A percentile compares a stretch with the other conserved stretches of the same genome.
These are phyloP conservation scores for Liodrosophila aerea DNA, from an alignment of 2,888 invertebrate genomes.

Conservation along the genomic window DNA sequence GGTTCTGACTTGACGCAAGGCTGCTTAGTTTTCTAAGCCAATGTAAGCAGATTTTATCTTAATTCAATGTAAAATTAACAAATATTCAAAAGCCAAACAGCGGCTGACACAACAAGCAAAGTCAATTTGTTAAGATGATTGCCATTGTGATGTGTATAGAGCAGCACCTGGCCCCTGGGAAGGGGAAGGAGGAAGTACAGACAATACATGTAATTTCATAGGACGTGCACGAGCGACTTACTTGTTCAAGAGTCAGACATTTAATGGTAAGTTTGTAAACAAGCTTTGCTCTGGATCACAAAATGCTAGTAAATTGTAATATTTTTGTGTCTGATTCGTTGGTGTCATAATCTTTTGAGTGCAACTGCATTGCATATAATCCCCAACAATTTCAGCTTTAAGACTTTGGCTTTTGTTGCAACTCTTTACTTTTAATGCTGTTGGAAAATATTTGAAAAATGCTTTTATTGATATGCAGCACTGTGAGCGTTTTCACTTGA, in stretches of 20 bases:
- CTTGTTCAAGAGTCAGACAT: conserved; percentile 1
- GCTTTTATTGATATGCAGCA: neutral
- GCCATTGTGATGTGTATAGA: conserved; percentile 22
- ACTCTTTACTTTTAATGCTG: no score
- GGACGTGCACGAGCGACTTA: conserved; percentile 9
- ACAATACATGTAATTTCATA: neutral
- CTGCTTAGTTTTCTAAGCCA: conserved; percentile 68
- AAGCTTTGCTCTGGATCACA: neutral
- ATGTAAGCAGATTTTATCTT: conserved; percentile 78
- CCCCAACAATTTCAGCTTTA: no score
- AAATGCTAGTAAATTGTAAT: no score
- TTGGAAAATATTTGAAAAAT: no score
- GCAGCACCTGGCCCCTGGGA: conserved; percentile 12
- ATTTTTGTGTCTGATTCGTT: no score
- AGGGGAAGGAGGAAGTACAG: neutral
- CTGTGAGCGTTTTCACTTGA: conserved; percentile 8
- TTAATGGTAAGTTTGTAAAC: neutral
- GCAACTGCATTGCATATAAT: conserved; percentile 9
- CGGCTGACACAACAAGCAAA: conserved; percentile 65
- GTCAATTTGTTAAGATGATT: conserved; percentile 60
- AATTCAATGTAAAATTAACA: conserved; percentile 79
- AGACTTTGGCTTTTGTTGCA: no score
- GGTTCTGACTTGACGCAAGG: conserved; percentile 29
- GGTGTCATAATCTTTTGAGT: conserved; percentile 3
- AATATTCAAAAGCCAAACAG: conserved; percentile 67